Conservation (phyloP, 2,113 vertebrate genomes). For the Mobula hypostoma region DNA sequence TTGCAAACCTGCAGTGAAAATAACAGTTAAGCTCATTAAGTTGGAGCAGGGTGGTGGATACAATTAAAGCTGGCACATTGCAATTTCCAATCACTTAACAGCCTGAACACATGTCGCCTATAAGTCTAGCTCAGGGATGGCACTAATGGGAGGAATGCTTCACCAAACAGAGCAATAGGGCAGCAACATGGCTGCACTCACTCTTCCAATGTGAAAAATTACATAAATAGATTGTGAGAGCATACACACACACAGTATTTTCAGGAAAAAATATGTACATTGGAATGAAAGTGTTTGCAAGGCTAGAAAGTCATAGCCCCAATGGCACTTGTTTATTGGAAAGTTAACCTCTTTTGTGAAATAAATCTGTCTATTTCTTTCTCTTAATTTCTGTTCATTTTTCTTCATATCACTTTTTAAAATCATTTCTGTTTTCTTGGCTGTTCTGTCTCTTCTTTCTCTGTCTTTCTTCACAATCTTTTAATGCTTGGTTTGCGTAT, state of each 20-base stretch:
- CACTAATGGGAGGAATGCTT: conserved; percentile 28
- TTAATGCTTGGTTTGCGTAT: background rate
- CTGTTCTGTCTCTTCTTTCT: background rate
- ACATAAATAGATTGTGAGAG: background rate
- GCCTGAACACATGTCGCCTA: conserved; percentile 30
- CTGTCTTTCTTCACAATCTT: background rate
- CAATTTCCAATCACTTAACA: conserved; percentile 34
- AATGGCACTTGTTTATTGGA: background rate
- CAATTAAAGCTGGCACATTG: conserved; percentile 31
- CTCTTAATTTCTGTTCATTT: background rate
- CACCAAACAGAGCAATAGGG: conserved; percentile 31
- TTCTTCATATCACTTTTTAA: background rate
- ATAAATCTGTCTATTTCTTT: background rate
- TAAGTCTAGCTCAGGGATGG: conserved; percentile 19
- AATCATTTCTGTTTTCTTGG: background rate
- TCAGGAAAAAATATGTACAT: background rate
- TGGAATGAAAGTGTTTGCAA: background rate
- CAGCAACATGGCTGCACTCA: background rate
- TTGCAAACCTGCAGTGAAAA: conserved; percentile 31
- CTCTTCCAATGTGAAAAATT: background rate
- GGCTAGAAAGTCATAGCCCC: background rate
- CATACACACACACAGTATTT: too few relatives aligned
- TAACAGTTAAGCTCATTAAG: conserved; percentile 30
- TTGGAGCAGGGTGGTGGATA: conserved; percentile 16
- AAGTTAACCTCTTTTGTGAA: background rate